Evolutionary conservation across 2,113 vertebrate species (phyloP).

Genomic region (rabbit (Oryctolagus cuniculus)): DNA sequence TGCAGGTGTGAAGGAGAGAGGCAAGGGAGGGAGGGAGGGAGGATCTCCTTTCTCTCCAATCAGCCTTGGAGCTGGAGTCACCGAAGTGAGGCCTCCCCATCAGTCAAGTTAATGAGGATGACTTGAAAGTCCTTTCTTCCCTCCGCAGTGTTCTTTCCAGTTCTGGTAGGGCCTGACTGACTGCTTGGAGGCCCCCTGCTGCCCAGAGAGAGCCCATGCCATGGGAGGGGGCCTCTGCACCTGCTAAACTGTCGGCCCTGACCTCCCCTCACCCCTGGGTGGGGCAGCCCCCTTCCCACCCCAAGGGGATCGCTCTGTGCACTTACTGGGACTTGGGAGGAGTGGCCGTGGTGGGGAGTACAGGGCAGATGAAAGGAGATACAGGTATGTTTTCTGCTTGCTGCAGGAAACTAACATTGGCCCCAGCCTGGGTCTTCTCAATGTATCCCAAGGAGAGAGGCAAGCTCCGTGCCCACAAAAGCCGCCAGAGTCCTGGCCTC

Average conservation of each 20-base stretch:
- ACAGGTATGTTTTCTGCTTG: background rate
- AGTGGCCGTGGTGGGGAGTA: background rate
- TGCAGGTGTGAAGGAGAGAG: background rate
- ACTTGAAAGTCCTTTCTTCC: background rate
- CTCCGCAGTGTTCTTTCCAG: background rate
- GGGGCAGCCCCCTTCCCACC: background rate
- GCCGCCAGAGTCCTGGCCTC: fast-evolving
- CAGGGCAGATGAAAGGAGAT: background rate
- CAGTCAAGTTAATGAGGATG: conserved; percentile 23
- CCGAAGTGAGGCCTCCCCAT: background rate
- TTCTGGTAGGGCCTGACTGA: background rate
- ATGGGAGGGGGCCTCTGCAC: background rate
- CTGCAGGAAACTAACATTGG: background rate
- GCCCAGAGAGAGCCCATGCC: background rate
- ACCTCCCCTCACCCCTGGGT: too few relatives aligned
- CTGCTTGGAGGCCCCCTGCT: background rate
- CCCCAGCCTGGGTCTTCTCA: background rate
- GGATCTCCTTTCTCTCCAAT: background rate
- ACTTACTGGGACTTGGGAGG: background rate
- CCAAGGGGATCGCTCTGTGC: background rate
- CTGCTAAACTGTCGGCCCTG: background rate
- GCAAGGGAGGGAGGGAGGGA: too few relatives aligned
- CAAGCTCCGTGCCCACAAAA: background rate
- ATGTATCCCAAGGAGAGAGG: background rate
- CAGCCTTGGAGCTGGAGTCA: background rate